Base-by-base conservation (phyloP, 2,888 invertebrate genomes). In the Mimas tiliae region DNA sequence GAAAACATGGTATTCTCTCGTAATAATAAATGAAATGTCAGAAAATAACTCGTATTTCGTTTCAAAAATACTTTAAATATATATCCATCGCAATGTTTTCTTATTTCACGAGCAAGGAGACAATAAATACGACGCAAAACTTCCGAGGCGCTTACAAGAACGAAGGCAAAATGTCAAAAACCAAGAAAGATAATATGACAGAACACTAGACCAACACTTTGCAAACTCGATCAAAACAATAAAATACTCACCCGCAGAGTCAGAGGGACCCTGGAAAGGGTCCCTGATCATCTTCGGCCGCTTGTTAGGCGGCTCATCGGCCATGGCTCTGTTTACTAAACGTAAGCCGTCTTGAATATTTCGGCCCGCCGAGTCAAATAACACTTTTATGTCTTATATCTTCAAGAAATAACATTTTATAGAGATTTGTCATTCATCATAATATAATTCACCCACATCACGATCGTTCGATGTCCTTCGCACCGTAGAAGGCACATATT, bases 241-340 rank as follows among this genome's bases (percentile, higher is more conserved):
- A 87, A 87, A 86, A 83, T 86, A 93, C 95, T 96, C 93, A 97
- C 97, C 97, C 89, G 96, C 95, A 82, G 96, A 95, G 91, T 97
- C 97, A 80, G 96, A 96, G 82, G 96, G 95, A 88, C 96, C 96
- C 94, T 96, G 96, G 91, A 96, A 97, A 88, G 96, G 95, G 94
- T 97, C 96, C 87, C 95, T 94, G 91, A 98, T 96, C 94, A 98
- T 96, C 95, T 98, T 98, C 89, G 96, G 97, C 96, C 98, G 96
- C 96, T 98, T 98, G 90, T 96, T 98, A 93, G 98, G 98, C 96
- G 98, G 98, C 94, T 98, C 98, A 95, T 98, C 98, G 95, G 98
- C 98, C 98, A 98, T 98, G 94, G 94, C 94, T 94, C 94, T 95
- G 95, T 95, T 95, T 95, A 95, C 95, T 94, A 95, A 95, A 94